Evolutionary conservation across 2,888 invertebrate species (phyloP), one percentile per base, ranked within the genome.

Genomic region (Nomada ruficornis): DNA sequence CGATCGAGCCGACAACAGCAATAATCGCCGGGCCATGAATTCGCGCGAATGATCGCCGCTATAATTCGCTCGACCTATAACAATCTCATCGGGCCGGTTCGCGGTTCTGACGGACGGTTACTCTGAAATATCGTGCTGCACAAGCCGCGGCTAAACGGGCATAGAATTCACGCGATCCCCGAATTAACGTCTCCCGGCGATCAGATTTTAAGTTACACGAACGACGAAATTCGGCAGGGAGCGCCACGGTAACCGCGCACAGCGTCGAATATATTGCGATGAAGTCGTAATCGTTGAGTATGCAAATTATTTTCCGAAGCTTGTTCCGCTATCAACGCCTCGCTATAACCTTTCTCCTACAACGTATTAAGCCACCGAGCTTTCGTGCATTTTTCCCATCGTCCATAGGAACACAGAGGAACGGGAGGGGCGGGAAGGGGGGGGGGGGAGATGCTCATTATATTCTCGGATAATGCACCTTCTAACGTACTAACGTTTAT

Each of bases 281-380:
- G 87, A 86, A 89, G 84, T 86, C 85, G 86, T 90, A 89, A 90
- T 87, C 87, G 63, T 85, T 75, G 82, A 82, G 83, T 90, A 89
- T 86, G 88, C 84, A 90, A 89, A 91, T 90, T 84, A 88, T 82
- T 84, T 82, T 77, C 75, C 83, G 68, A 82, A 83, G 80, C 69
- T 77, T 63, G 69, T 88, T 84, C 75, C 42, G 57, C 80, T 84
- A 83, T 84, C 78, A 81, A 81, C 85, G 80, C 77, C 68, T 68
- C 70, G 70, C 68, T 79, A 80, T 83, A 82, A 87, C 42, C 68
- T 73, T 47, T 55, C 29, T 59, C 47, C 29, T 20, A 42, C 26
- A 44, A 52, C 72, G 68, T 69, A 69, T 85, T 82, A 80, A 83
- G 69, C 59, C 47, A 50, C 57, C 18, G 70, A 60, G 78, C 73